Conservation (phyloP, 2,797 vertebrate species). For the Clarias laeviceps region DNA sequence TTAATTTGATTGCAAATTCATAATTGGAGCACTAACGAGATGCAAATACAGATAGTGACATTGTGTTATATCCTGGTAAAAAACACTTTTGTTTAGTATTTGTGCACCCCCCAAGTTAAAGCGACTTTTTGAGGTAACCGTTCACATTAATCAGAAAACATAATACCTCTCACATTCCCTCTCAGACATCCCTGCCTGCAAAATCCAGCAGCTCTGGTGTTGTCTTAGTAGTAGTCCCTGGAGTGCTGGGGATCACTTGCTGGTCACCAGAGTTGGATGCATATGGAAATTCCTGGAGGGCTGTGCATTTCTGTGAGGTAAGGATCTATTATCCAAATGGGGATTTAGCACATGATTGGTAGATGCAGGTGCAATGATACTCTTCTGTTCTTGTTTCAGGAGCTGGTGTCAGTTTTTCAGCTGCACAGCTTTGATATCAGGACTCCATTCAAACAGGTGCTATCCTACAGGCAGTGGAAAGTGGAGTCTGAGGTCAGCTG, state of each 20-base stretch:
- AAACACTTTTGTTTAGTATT: neutral
- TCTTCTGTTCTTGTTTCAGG: conserved; percentile 58
- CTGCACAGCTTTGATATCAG: conserved; percentile 74
- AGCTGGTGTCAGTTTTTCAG: conserved; percentile 70
- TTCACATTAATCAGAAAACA: neutral
- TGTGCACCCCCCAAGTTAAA: neutral
- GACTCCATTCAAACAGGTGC: conserved; percentile 72
- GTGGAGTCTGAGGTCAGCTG: conserved; percentile 70
- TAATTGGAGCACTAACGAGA: neutral
- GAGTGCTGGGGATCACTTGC: conserved; percentile 70
- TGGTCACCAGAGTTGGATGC: conserved; percentile 69
- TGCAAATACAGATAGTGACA: neutral
- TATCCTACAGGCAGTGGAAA: conserved; percentile 73
- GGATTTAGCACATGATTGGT: neutral
- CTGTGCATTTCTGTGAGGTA: conserved; percentile 75
- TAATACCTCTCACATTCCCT: conserved; percentile 1
- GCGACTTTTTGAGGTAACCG: neutral
- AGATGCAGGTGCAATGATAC: neutral
- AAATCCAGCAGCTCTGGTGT: conserved; percentile 65
- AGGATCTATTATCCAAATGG: neutral
- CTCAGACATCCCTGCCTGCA: conserved; percentile 68
- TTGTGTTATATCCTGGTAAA: neutral
- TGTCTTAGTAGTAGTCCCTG: conserved; percentile 67
- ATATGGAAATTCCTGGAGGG: conserved; percentile 70
- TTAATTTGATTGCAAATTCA: neutral